A percentile compares a stretch with the other conserved stretches of the same genome.
phyloP scores from a whole-genome alignment of 2,797 vertebrate species.

The Basileuterus tristriatus region DNA sequence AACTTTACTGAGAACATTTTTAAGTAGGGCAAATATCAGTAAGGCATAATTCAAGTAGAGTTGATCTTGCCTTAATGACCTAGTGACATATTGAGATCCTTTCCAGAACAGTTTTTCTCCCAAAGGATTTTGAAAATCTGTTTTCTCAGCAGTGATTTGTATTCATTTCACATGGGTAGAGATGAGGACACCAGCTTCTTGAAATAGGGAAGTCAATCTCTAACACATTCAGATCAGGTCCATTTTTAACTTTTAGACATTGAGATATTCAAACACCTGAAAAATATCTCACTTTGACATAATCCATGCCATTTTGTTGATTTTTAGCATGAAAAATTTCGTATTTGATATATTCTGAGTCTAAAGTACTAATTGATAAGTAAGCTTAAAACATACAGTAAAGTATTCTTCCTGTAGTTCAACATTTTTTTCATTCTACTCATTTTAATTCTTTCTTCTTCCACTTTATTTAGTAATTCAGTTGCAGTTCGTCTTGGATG shows the following conservation, averaged over 20 bases:
- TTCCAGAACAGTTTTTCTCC: not conserved
- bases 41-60: not conserved
- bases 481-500: not conserved
- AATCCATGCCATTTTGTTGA: not conserved
- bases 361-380: not conserved
- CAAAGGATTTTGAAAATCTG: not conserved
- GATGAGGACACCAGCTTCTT: not conserved
- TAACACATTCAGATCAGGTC: not conserved
- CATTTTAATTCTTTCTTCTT: conserved; percentile 17
- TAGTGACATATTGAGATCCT: not conserved
- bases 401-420: not conserved
- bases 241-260: not conserved
- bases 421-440: not conserved
- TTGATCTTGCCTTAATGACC: not conserved
- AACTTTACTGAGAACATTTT: not conserved
- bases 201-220: not conserved
- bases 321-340: not conserved
- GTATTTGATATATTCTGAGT: not conserved
- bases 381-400: not conserved
- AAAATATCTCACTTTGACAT: not conserved
- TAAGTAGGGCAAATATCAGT: not conserved
- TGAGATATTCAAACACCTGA: not conserved
- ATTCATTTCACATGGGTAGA: not conserved
- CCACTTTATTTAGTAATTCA: conserved; percentile 1
- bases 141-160: not conserved